These are phyloP conservation scores for Oncorhynchus nerka DNA, from an alignment of 2,113 vertebrate species.

Conservation along the genomic window DNA sequence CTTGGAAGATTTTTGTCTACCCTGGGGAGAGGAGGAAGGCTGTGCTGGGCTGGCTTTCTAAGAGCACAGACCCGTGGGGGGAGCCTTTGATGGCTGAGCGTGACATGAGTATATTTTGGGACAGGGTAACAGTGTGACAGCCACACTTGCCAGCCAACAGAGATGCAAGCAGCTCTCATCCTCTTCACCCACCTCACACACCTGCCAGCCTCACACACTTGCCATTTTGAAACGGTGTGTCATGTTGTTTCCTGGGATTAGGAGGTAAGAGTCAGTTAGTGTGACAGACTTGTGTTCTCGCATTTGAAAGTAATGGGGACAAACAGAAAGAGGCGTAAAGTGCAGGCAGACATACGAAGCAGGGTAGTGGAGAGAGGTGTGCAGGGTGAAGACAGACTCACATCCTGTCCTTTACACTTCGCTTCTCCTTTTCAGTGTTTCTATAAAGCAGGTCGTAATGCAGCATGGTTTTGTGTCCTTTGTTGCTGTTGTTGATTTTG, in stretches of 20 bases:
- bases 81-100: conserved; percentile 65
- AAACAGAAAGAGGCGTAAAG: not conserved
- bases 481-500: conserved; percentile 60
- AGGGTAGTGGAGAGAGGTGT: not conserved
- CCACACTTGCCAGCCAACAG: conserved; percentile 38
- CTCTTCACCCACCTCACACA: conserved; percentile 15
- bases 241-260: conserved; percentile 4
- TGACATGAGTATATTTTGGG: conserved; percentile 65
- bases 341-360: not conserved
- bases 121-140: conserved; percentile 48
- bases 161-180: conserved; percentile 33
- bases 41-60: conserved; percentile 43
- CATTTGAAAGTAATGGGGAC: not conserved
- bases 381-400: not conserved
- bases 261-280: not conserved
- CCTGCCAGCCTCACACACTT: conserved; percentile 9
- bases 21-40: conserved; percentile 8
- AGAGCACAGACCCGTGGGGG: conserved; percentile 58
- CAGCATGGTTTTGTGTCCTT: conserved; percentile 64
- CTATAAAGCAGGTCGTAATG: conserved; percentile 47
- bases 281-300: too few relatives aligned
- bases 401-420: not conserved
- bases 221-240: conserved; percentile 4
- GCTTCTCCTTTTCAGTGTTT: conserved; percentile 14
- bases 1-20: conserved; percentile 55